Base-by-base conservation (phyloP, 2,113 vertebrate species). In the Motacilla tschutschensis region DNA sequence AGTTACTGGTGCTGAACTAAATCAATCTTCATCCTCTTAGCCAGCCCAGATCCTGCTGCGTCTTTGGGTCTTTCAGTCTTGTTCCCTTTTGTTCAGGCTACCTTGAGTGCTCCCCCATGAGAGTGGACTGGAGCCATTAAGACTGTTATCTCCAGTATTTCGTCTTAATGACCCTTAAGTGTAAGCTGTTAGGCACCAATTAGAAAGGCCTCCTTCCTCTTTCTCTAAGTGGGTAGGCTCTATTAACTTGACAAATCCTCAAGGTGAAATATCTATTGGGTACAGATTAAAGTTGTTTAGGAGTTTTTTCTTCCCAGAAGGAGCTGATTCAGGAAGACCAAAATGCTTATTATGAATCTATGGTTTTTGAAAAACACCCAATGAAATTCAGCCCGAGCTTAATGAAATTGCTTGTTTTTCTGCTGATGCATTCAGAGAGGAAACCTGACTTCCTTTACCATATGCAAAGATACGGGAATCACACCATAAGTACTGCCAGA, bases 221-320 rank as follows among this genome's bases (percentile, higher is more conserved):
- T 92, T 88, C 67, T 91, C 78, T 91, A 90, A 88, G 91, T 90
- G 83, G 74, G 90, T 83, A 94, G 50, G 64, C 83, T 91, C 94
- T 91, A 83, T 93, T 91, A 93, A 89, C 88, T 90, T 92, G 90
- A 94, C 94, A 94, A 92, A 93, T 90, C 67, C 71, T 89, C 60
- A 73, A 91, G 79, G 85, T 93, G 87, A 94, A 92, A 80, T 93
- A 94, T 91, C 85, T 93, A 89, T 85, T 85, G 40, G 79, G 87
- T 85, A 89, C 29, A 91, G 85, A 93, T 85, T 94, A 92, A 94
- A 91, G 89, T 71, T 87, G 82, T 87, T 92, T 78, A 60, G 83
- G 65, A 87, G 72, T 53, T 89, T 92, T 88, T 91, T 63, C 72
- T 95, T 92, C 54, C 48, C 51, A 71, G 85, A 87, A 89, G 64